Evolutionary conservation across 2,113 vertebrate species (phyloP), one percentile per base, ranked within the genome.

Genomic region (Arothron firmamentum): DNA sequence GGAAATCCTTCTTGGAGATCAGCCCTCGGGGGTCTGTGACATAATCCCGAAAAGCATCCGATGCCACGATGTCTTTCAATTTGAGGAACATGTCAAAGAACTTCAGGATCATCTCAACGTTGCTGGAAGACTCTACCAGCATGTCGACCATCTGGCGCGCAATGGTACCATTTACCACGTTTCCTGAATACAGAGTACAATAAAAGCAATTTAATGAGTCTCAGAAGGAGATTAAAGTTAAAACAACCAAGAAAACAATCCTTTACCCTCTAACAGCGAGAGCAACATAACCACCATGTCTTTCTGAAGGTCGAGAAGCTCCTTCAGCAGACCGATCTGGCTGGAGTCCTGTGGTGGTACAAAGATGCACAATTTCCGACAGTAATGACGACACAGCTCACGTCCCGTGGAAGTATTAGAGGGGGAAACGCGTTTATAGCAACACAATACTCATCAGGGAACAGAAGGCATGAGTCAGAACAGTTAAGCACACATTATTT

Each of bases 21-120:
- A 98, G 90, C 0, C 96, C 96, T 0, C 95, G 90, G 1, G 94
- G 94, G 59, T 98, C 96, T 0, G 94, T 92, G 66, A 98, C 89
- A 0, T 94, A 97, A 79, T 96, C 93, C 14, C 90, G 92, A 88
- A 98, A 99, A 45, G 96, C 95, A 7, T 98, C 96, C 0, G 96
- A 97, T 0, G 92, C 91, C 43, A 96, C 94, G 2, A 99, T 98
- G 89, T 99, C 96, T 64, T 96, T 94, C 59, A 99, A 92, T 78
- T 98, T 98, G 12, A 98, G 92, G 88, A 99, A 99, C 95, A 96
- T 98, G 87, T 99, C 96, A 1, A 99, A 99, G 89, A 99, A 99
- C 81, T 98, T 98, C 62, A 98, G 94, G 79, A 98, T 97, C 92
- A 98, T 96, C 85, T 97, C 96, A 56, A 99, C 96, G 0, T 99